A percentile compares a stretch with the other conserved stretches of the same genome.
Evolutionary conservation across 2,888 invertebrate genomes (phyloP).

Genomic region (Drosophila pseudotalamancana): DNA sequence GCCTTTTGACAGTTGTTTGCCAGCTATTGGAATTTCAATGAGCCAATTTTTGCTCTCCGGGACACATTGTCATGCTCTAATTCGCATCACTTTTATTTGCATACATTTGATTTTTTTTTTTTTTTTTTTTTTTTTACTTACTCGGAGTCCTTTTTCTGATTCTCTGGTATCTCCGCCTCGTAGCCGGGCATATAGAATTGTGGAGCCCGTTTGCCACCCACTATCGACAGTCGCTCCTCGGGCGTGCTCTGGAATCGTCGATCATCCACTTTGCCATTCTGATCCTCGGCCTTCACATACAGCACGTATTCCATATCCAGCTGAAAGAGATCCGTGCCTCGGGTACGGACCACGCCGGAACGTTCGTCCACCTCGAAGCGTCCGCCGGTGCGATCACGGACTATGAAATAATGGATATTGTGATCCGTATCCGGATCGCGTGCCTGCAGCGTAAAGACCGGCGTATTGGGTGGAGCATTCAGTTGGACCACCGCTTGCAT

Average conservation of each 20-base stretch:
- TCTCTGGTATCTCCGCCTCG: conserved; percentile 97
- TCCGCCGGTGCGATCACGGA: conserved; percentile 93
- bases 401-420: conserved; percentile 97
- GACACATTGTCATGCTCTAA: conserved; percentile 50
- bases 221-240: conserved; percentile 95
- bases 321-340: conserved; percentile 96
- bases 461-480: conserved; percentile 97
- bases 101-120: conserved; percentile 34
- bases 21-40: conserved; percentile 73
- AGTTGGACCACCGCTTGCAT: conserved; percentile 99
- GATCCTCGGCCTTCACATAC: conserved; percentile 98
- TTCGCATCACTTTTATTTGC: conserved; percentile 68
- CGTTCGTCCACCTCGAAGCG: conserved; percentile 94
- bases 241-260: conserved; percentile 95
- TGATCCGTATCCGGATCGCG: conserved; percentile 98
- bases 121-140: too few species aligned
- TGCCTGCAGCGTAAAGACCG: conserved; percentile 98
- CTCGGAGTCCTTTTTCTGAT: conserved; percentile 98
- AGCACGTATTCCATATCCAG: conserved; percentile 98
- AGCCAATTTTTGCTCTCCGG: conserved; percentile 27
- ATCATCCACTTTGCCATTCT: conserved; percentile 96
- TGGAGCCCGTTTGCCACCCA: conserved; percentile 98
- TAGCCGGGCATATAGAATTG: conserved; percentile 98
- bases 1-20: conserved; percentile 72
- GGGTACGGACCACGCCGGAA: conserved; percentile 95